These are phyloP conservation scores for Acrossocheilus wenchowensis DNA, from an alignment of 2,797 vertebrate species.

Conservation along the genomic window DNA sequence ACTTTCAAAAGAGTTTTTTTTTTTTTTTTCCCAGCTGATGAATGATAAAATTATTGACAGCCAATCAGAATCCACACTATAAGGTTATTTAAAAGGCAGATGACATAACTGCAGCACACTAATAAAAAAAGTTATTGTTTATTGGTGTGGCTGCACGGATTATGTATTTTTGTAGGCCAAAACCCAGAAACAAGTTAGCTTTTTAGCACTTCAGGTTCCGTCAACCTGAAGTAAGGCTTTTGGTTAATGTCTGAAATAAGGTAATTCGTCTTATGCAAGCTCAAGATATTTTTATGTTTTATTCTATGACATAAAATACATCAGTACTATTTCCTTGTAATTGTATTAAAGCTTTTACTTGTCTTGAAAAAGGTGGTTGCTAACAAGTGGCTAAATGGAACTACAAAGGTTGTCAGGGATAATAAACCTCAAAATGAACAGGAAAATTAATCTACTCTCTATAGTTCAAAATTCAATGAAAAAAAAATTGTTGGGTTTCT, in stretches of 20 bases:
- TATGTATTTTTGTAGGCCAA: background rate
- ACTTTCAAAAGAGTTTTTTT: too few relatives aligned
- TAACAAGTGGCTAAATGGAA: too few relatives aligned
- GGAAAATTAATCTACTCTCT: background rate
- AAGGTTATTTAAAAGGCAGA: too few relatives aligned
- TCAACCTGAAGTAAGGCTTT: background rate
- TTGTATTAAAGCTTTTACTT: too few relatives aligned
- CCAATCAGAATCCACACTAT: too few relatives aligned
- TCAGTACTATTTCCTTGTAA: too few relatives aligned
- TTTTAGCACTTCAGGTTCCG: background rate
- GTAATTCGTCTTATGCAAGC: too few relatives aligned
- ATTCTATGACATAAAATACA: too few relatives aligned
- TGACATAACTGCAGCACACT: too few relatives aligned
- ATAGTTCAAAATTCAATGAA: background rate
- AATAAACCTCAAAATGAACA: background rate
- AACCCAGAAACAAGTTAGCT: background rate
- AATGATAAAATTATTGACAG: background rate
- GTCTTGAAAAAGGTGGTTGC: too few relatives aligned
- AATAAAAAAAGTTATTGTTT: background rate
- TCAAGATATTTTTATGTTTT: too few relatives aligned
- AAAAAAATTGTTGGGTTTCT: background rate
- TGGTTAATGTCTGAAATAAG: background rate
- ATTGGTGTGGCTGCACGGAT: background rate
- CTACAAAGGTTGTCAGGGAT: background rate
- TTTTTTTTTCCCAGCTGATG: background rate